Base-by-base conservation (phyloP, 2,113 vertebrate species). In the Passerina amoena region DNA sequence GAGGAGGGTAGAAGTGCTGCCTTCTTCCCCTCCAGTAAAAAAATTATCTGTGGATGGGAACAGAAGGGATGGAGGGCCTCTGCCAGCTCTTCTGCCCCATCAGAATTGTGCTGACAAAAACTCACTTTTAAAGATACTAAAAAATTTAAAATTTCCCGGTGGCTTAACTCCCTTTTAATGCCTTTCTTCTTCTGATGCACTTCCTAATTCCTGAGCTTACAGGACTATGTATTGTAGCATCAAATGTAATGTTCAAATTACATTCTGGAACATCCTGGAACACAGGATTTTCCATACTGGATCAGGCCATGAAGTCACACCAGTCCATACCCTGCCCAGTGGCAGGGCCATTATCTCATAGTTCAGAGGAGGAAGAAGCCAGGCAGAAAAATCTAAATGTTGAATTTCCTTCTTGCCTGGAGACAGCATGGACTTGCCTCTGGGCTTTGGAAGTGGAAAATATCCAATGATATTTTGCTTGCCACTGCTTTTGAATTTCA, bases 201-300 rank as follows among this genome's bases (percentile, higher is more conserved):
- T 69, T 79, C 66, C 17, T 59, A 93, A 71, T 37, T 71, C 47
- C 53, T 51, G 51, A 76, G 30, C 35, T 91, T 56, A 20, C 48
- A 53, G 72, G 35, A 70, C 28, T 25, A 38, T 14, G 1, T 17
- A 37, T 25, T 90, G 54, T 78, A 20, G 56, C 51, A 77, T 51
- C 35, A 65, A 90, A 78, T 77, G 45, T 20, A 65, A 27, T 11
- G 33, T 90, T 88, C 27, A 73, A 94, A 91, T 71, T n/a, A n/a
- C n/a, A n/a, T n/a, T n/a, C n/a, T n/a, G n/a, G n/a, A n/a, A n/a
- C n/a, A n/a, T n/a, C n/a, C 69, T 87, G 95, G 88, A 96, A 92
- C 69, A 91, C 9, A 64, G 80, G 77, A 71, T 93, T 94, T 92
- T 92, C 80, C 65, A 69, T 69, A 28, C 12, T 37, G 18, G 73